Evolutionary conservation across 2,888 invertebrate species (phyloP).

Genomic region (Eristalis arbustorum): DNA sequence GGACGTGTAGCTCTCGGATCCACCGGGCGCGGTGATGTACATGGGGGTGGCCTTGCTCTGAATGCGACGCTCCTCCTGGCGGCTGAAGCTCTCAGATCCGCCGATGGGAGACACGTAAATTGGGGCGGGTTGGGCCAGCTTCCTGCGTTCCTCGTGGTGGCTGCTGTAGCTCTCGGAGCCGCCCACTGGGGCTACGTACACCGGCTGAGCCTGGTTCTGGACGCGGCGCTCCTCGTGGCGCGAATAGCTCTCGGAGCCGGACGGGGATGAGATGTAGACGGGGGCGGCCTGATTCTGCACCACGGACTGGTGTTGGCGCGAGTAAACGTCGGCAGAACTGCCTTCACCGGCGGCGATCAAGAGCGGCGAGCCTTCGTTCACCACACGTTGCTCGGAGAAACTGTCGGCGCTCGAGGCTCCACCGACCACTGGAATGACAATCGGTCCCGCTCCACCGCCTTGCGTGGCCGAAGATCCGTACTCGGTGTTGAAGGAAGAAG

Average conservation of each 20-base stretch:
- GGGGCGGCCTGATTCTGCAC: constrained; percentile 65
- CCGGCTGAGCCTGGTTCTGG: constrained; percentile 71
- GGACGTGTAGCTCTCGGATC: constrained; percentile 52
- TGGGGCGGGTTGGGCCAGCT: constrained; percentile 61
- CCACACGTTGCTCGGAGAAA: constrained; percentile 63
- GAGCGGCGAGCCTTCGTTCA: constrained; percentile 71
- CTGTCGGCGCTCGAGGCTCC: constrained; percentile 68
- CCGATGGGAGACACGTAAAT: constrained; percentile 12
- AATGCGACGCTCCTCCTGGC: constrained; percentile 62
- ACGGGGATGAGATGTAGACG: constrained; percentile 69
- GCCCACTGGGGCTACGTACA: constrained; percentile 60
- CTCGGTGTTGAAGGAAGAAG: constrained; percentile 19
- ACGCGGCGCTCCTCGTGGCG: constrained; percentile 72
- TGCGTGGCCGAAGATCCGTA: constrained; percentile 42
- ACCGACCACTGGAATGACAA: constrained; percentile 73
- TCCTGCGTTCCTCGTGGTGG: constrained; percentile 59
- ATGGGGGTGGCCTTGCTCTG: constrained; percentile 63
- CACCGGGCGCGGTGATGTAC: constrained; percentile 38
- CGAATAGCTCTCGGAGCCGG: constrained; percentile 72
- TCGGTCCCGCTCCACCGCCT: constrained; percentile 58
- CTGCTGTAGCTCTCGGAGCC: constrained; percentile 52
- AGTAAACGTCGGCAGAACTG: constrained; percentile 72
- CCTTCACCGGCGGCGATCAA: constrained; percentile 62
- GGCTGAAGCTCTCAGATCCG: constrained; percentile 54
- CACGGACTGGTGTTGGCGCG: constrained; percentile 66